Evolutionary conservation across 2,888 invertebrate genomes (phyloP), one percentile per base, ranked within the genome.

Genomic region (Mythimna impura): DNA sequence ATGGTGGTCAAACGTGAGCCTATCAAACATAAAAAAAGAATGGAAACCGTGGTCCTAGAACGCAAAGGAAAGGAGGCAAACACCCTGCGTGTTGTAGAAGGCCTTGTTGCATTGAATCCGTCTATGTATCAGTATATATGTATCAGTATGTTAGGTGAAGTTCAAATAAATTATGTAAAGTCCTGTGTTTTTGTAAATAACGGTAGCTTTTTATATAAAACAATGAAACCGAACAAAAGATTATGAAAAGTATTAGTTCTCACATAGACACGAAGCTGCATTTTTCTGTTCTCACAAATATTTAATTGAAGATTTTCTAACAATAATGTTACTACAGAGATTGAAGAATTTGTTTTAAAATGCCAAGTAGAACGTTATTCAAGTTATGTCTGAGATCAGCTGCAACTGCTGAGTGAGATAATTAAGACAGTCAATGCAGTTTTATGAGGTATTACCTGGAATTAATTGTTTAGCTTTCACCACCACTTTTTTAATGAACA

Each of bases 401-500:
- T 50, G 58, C 43, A 10, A 30, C 30, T 43, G 30, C 22, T 20
- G 52, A 61, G 40, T 40, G 58, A 25, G 20, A 54, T 64, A 47
- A 34, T 66, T 58, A 64, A 61, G 30, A 64, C 57, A 25, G 43
- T 52, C 66, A n/a, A 77, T 76, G 71, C 60, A 67, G 58, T 80
- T 73, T 82, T 69, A 82, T 61, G 68, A 63, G 66, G 63, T 54
- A 63, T 80, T 69, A 67, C 70, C 17, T 40, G 34, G 71, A 57
- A 72, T 47, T 72, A 82, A 68, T 76, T 67, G 66, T 71, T 67
- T n/a, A 40, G 73, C 80, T 81, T 83, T 81, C 79, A 79, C 79
- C 61, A 50, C 61, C 17, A 67, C 66, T 43, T 62, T 55, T 65
- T 3, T 60, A 34, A 43, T 43, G 54, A 67, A 55, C 36, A 69